phyloP scores from a whole-genome alignment of 1,140 invertebrate species.

The Zaprionus capensis region DNA sequence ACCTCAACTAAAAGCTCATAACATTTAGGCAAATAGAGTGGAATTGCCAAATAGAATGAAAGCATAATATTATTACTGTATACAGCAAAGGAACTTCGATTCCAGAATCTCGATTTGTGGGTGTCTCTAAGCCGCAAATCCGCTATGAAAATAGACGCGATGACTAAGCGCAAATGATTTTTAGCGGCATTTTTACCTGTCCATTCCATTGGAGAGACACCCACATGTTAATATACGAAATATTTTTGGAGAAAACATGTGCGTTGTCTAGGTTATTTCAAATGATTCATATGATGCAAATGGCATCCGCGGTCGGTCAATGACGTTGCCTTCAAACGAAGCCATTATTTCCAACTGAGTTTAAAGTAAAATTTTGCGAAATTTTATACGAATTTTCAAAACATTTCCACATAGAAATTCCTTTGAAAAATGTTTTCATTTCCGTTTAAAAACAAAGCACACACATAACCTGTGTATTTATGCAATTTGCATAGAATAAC shows the following conservation, averaged over 20 bases:
- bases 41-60: conserved; percentile 33
- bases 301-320: conserved; percentile 2
- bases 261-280: conserved; percentile 6
- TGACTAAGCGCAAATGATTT: conserved; percentile 64
- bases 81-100: conserved; percentile 22
- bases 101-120: conserved; percentile 44
- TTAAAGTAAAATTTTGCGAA: conserved; percentile 12
- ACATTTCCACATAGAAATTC: conserved; percentile 3
- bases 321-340: conserved; percentile 12
- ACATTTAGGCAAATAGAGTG: conserved; percentile 36
- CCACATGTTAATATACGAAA: conserved; percentile 49
- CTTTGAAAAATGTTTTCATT: conserved; percentile 47
- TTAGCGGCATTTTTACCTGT: conserved; percentile 50
- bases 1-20: conserved; percentile 22
- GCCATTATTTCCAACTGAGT: not conserved
- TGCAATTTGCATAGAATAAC: conserved; percentile 72
- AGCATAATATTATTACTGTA: conserved; percentile 20
- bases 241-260: conserved; percentile 70
- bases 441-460: conserved; percentile 57
- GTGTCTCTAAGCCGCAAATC: conserved; percentile 74
- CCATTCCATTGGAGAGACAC: conserved; percentile 39
- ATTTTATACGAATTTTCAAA: conserved; percentile 15
- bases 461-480: conserved; percentile 25
- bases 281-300: conserved; percentile 28
- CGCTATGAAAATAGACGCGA: conserved; percentile 64